Percentiles rank a stretch among this genome's conserved stretches.
Conservation (phyloP, 2,888 invertebrate species). For the Marronus borbonicus region DNA sequence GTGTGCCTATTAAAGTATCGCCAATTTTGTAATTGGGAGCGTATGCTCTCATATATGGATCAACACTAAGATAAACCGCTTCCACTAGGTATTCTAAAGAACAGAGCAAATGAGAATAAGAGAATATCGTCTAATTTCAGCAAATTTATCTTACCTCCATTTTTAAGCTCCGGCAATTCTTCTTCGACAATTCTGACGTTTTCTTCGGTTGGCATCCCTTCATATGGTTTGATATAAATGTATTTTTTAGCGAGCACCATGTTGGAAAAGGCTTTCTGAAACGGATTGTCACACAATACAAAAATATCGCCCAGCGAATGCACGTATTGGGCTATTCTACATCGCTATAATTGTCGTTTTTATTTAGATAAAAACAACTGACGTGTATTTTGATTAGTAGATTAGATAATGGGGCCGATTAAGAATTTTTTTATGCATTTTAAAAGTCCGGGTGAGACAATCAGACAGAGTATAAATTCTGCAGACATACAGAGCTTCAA, state of each 20-base stretch:
- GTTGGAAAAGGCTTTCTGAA: slow-evolving; percentile 24
- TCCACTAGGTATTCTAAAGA: slow-evolving; percentile 76
- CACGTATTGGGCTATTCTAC: too few relatives aligned
- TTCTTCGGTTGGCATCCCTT: slow-evolving; percentile 77
- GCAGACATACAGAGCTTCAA: too few relatives aligned
- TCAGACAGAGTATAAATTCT: too few relatives aligned
- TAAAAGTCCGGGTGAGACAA: too few relatives aligned
- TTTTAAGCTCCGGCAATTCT: slow-evolving; percentile 76
- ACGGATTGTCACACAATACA: background rate
- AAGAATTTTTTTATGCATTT: too few relatives aligned
- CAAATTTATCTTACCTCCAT: slow-evolving; percentile 75
- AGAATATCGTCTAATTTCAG: slow-evolving; percentile 56
- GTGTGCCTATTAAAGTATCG: slow-evolving; percentile 79
- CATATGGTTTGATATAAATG: slow-evolving; percentile 77
- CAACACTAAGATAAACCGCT: slow-evolving; percentile 81
- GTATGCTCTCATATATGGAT: slow-evolving; percentile 81
- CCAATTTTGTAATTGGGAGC: slow-evolving; percentile 71
- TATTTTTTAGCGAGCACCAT: slow-evolving; percentile 76
- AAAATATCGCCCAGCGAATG: too few relatives aligned
- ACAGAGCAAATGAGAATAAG: slow-evolving; percentile 75
- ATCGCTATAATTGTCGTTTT: background rate
- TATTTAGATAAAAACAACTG: too few relatives aligned
- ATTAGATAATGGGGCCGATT: too few relatives aligned
- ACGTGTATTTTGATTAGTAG: too few relatives aligned
- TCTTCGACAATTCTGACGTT: slow-evolving; percentile 81